Base-by-base conservation (phyloP, 30 jellyfish, hydroid and myxozoan species). In the Hydra vulgaris region DNA sequence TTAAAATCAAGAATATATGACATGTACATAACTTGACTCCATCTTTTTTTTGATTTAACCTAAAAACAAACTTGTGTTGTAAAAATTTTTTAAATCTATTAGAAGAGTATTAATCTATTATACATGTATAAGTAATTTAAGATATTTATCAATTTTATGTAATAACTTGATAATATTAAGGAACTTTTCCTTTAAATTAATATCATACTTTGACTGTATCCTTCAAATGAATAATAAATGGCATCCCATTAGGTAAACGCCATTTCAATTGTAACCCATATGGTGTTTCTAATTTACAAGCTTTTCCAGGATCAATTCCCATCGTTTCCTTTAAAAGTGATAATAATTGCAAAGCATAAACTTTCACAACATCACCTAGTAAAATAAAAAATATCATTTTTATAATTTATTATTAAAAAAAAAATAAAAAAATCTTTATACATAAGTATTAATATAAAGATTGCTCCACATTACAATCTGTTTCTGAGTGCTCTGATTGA, bases 1-100 rank as follows among this genome's bases (percentile, higher is more conserved):
- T 80, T 89, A 82, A 89, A 89, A 77, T 89, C 97, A 83, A 89
- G 79, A 17, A 89, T 84, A 54, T 89, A 89, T 0, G 97, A 89
- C 97, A 89, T 89, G 76, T 89, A 89, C 97, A 89, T 89, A 17
- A 89, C 97, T 82, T 89, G 97, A 82, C 97, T 89, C 97, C 97
- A 89, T 77, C 97, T 72, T 71, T 89, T 89, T 84, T 89, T 89
- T 79, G 90, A 70, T 76, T 85, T 89, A 68, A 89, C 97, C 97
- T 89, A 69, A 15, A 74, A 73, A 8, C 61, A 21, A 70, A 85
- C 23, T 21, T 21, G 18, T 0, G 18, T 61, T 61, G 18, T n/a
- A 61, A 18, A 72, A 72, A 22, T 22, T n/a, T 17, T 17, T 17
- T 17, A 56, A 56, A 17, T 56, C 18, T 56, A 17, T 56, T 56